These are phyloP conservation scores for Cinclus cinclus DNA, from an alignment of 2,113 vertebrate genomes.

Conservation along the genomic window DNA sequence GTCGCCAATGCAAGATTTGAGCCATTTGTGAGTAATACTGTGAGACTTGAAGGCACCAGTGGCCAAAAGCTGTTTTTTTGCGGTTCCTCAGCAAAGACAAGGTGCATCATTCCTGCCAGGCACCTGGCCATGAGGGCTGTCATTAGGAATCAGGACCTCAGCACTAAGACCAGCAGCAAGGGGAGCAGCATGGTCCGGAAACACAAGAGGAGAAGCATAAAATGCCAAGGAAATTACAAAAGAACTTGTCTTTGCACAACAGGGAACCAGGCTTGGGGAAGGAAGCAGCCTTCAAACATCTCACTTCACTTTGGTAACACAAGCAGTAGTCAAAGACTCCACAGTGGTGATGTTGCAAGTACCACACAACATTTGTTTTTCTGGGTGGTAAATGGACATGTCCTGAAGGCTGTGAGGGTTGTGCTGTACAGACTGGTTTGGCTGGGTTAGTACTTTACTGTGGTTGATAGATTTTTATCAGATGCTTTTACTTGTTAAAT, in stretches of 20 bases:
- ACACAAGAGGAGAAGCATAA: neutral
- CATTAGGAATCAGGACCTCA: neutral
- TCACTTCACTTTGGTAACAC: fast-evolving
- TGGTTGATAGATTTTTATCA: neutral
- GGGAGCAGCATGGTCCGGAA: neutral
- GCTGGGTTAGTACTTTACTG: neutral
- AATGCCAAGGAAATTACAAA: neutral
- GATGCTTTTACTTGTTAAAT: neutral
- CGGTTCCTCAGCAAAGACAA: neutral
- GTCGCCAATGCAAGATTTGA: neutral
- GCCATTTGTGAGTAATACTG: neutral
- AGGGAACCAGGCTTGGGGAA: neutral
- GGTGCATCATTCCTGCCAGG: neutral
- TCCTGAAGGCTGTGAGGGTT: neutral
- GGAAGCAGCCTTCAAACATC: neutral
- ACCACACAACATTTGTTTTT: neutral
- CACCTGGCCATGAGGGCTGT: neutral
- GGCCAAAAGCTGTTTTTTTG: neutral
- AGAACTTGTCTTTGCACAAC: neutral
- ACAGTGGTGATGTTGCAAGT: neutral
- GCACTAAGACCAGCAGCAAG: neutral
- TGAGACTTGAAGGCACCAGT: neutral
- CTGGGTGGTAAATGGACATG: neutral
- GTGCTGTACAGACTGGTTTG: neutral
- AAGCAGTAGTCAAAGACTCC: neutral